Percentiles rank a stretch among this genome's conserved stretches.
Evolutionary conservation across 2,888 invertebrate genomes (phyloP).

Genomic region (Morpho helenor): DNA sequence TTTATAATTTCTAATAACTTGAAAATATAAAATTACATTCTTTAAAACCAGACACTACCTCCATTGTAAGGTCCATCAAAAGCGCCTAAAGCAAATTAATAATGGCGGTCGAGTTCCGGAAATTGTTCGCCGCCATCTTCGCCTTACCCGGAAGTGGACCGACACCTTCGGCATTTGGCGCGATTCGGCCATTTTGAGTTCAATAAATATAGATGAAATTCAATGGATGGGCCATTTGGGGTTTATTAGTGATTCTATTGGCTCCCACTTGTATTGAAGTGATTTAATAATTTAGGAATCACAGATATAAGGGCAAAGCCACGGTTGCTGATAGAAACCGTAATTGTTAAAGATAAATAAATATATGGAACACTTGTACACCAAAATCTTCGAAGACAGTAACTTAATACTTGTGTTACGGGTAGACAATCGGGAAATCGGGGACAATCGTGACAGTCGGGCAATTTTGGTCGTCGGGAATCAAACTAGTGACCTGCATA

Average conservation of each 20-base stretch:
- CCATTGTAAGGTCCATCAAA: background rate
- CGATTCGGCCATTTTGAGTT: constrained; percentile 31
- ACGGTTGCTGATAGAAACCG: too few relatives aligned
- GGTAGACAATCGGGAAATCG: too few relatives aligned
- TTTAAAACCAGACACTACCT: background rate
- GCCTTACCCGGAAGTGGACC: constrained; percentile 27
- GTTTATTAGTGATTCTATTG: constrained; percentile 15
- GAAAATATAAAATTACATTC: background rate
- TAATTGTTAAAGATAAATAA: too few relatives aligned
- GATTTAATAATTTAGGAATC: background rate
- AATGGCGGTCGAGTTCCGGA: constrained; percentile 35
- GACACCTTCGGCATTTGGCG: constrained; percentile 32
- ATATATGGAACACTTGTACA: too few relatives aligned
- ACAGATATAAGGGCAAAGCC: too few relatives aligned
- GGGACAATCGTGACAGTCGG: too few relatives aligned
- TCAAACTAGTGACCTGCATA: too few relatives aligned
- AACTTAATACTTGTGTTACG: too few relatives aligned
- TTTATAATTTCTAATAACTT: too few relatives aligned
- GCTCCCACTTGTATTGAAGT: constrained; percentile 7
- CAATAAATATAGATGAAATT: constrained; percentile 37
- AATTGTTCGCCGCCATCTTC: constrained; percentile 38
- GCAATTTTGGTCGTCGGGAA: too few relatives aligned
- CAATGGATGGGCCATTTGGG: constrained; percentile 26
- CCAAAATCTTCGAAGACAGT: too few relatives aligned
- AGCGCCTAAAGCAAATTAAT: constrained; percentile 29